Conservation (phyloP, 2,113 vertebrate species). For the Malaclemys terrapin region DNA sequence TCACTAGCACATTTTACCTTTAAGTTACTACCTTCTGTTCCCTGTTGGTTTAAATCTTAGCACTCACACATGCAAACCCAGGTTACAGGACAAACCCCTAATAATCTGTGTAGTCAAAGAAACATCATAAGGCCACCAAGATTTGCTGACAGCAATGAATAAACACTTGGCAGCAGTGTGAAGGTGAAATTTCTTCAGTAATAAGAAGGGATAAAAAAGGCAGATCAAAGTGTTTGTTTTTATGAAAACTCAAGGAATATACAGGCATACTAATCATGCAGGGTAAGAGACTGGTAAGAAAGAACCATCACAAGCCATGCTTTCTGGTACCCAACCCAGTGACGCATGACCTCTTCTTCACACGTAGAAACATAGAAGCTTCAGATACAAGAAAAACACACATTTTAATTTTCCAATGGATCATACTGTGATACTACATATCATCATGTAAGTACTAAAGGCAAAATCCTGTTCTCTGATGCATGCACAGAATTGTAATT, state of each 20-base stretch:
- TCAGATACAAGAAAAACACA: conserved; percentile 11
- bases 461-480: conserved; percentile 58
- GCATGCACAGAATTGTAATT: not conserved
- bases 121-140: conserved; percentile 54
- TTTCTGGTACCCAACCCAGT: conserved; percentile 23
- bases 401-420: conserved; percentile 45
- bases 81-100: conserved; percentile 38
- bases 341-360: too few relatives aligned
- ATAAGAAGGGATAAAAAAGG: conserved; percentile 49
- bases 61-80: conserved; percentile 64
- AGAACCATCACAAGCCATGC: not conserved
- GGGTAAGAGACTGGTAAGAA: conserved; percentile 12
- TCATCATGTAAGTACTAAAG: conserved; percentile 46
- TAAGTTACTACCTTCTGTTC: conserved; percentile 17
- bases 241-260: conserved; percentile 35
- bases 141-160: conserved; percentile 63
- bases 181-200: conserved; percentile 44
- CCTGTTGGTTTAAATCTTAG: conserved; percentile 56
- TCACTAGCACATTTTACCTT: not conserved
- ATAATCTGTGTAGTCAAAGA: conserved; percentile 66
- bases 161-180: conserved; percentile 34
- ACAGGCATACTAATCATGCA: conserved; percentile 40
- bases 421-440: too few relatives aligned
- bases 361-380: not conserved
- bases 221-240: conserved; percentile 29